Evolutionary conservation across 2,113 vertebrate species (phyloP).

Genomic region (Rhabdornis inornatus): DNA sequence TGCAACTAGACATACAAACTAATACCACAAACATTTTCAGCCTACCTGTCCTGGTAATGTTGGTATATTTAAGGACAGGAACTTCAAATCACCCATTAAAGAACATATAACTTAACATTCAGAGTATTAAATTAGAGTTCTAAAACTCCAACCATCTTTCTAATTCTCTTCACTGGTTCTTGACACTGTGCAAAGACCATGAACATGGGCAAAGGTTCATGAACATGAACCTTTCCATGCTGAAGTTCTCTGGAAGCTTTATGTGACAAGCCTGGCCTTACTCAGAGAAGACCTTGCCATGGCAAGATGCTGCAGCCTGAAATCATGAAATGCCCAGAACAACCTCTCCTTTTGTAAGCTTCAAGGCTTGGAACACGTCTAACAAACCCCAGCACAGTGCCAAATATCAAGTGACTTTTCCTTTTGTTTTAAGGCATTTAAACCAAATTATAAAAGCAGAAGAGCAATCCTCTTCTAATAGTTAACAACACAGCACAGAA

Average conservation of each 20-base stretch:
- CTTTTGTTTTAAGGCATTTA: background rate
- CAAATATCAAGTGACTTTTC: background rate
- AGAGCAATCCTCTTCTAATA: background rate
- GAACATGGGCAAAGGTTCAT: background rate
- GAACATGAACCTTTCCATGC: background rate
- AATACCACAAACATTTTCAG: background rate
- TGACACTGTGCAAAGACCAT: background rate
- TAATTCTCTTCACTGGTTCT: background rate
- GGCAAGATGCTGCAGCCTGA: background rate
- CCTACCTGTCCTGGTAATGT: background rate
- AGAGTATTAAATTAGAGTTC: background rate
- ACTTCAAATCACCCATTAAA: background rate
- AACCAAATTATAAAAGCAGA: background rate
- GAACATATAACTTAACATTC: background rate
- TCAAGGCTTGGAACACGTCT: background rate
- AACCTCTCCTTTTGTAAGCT: background rate
- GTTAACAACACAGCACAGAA: background rate
- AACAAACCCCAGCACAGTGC: background rate
- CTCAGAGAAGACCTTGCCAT: background rate
- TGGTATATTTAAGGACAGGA: background rate
- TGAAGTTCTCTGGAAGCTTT: background rate
- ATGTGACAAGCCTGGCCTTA: background rate
- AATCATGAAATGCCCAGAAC: background rate
- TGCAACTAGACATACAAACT: background rate
- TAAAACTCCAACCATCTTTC: background rate